Conservation (phyloP, 2,113 vertebrate species). For the Alces alces region DNA sequence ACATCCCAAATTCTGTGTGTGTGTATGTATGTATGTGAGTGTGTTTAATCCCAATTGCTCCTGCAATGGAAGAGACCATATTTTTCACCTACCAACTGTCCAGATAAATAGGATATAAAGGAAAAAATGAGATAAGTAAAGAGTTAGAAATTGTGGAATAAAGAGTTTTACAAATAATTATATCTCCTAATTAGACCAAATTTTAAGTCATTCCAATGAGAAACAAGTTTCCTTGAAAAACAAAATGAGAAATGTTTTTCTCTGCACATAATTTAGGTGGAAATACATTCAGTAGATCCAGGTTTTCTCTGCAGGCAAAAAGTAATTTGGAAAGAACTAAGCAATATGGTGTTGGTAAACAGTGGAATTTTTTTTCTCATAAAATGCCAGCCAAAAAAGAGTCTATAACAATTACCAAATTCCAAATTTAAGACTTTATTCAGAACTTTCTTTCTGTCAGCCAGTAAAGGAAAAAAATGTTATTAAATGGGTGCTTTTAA, state of each 20-base stretch:
- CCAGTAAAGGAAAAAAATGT: neutral
- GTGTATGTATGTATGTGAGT: neutral
- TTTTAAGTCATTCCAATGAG: conserved; percentile 16
- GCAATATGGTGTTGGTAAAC: conserved; percentile 42
- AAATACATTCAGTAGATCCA: conserved; percentile 31
- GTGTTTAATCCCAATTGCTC: neutral
- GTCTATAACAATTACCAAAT: conserved; percentile 31
- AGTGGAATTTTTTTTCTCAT: conserved; percentile 10
- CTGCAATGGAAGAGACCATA: neutral
- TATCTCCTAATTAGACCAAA: neutral
- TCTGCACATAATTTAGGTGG: conserved; percentile 16
- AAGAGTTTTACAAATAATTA: neutral
- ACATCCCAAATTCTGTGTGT: neutral
- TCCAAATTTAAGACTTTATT: conserved; percentile 44
- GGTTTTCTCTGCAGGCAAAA: conserved; percentile 45
- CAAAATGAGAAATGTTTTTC: neutral
- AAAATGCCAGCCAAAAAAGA: conserved; percentile 43
- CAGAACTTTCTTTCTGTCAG: neutral
- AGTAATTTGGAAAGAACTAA: conserved; percentile 55
- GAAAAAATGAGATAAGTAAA: neutral
- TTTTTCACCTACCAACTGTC: neutral
- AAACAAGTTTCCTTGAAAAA: conserved; percentile 24
- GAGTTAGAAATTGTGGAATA: neutral
- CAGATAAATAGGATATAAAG: neutral
- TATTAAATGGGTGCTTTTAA: neutral